Evolutionary conservation across 2,888 invertebrate species (phyloP).

Genomic region (Metopia argyrocephala): DNA sequence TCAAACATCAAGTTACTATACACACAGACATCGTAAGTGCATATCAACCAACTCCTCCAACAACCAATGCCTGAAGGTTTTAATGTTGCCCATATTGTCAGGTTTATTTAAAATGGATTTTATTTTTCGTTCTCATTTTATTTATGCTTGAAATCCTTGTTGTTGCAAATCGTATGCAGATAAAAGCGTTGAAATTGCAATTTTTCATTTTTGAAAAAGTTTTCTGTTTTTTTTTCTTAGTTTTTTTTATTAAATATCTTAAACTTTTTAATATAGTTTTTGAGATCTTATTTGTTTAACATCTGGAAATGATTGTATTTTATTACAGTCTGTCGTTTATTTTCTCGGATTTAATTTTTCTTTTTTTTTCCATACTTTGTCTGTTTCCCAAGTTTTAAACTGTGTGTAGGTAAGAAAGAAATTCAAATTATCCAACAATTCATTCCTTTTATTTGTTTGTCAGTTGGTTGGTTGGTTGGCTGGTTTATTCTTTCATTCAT

Average conservation of each 20-base stretch:
- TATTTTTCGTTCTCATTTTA: no score
- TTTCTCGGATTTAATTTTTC: no score
- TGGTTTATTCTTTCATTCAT: no score
- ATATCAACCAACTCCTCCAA: slow-evolving; percentile 5
- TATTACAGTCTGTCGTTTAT: slow-evolving; percentile 3
- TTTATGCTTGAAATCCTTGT: background rate
- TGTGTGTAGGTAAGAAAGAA: slow-evolving; percentile 15
- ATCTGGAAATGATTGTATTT: slow-evolving; percentile 54
- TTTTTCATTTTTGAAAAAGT: slow-evolving; percentile 39
- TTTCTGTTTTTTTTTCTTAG: background rate
- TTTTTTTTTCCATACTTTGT: background rate
- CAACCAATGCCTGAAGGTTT: slow-evolving; percentile 45
- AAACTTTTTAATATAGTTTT: slow-evolving; percentile 6
- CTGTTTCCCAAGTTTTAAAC: slow-evolving; percentile 1
- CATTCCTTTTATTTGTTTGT: background rate
- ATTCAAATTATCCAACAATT: slow-evolving; percentile 45
- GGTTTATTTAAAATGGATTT: slow-evolving; percentile 45
- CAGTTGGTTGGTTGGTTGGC: slow-evolving; percentile 5
- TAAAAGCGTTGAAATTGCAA: slow-evolving; percentile 38
- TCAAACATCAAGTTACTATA: slow-evolving; percentile 36
- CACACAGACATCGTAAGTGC: slow-evolving; percentile 12
- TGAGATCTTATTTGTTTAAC: slow-evolving; percentile 60
- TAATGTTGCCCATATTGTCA: slow-evolving; percentile 51
- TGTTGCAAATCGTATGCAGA: slow-evolving; percentile 19
- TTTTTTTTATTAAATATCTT: slow-evolving; percentile 12